phyloP scores from a whole-genome alignment of 30 jellyfish, hydroid and myxozoan genomes.

The Pseudorhiza aurosa region DNA sequence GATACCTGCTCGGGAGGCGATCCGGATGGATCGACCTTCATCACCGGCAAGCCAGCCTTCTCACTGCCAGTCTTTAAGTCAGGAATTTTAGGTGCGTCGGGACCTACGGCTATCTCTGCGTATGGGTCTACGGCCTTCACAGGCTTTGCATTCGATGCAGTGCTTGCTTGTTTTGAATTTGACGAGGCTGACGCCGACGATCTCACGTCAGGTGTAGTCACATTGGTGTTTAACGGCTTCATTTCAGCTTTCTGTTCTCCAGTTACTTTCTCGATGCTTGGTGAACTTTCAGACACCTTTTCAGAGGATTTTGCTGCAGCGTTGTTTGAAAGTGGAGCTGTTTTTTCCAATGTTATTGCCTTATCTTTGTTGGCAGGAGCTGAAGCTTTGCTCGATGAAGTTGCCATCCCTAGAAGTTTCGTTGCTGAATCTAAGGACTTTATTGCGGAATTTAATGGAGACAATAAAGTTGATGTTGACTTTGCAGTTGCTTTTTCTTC shows the following conservation, averaged over 20 bases:
- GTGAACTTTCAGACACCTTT: background rate
- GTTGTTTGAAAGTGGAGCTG: background rate
- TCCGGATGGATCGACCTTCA: conserved; percentile 60
- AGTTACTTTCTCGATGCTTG: background rate
- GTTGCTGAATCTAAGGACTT: conserved; percentile 69
- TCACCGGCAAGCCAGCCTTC: conserved; percentile 68
- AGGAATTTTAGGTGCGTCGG: conserved; percentile 97
- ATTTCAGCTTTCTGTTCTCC: background rate
- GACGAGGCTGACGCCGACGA: conserved; percentile 34
- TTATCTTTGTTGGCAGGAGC: background rate
- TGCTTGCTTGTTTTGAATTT: conserved; percentile 11
- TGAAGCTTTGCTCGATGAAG: conserved; percentile 12
- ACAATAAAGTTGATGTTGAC: conserved; percentile 32
- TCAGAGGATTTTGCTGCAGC: background rate
- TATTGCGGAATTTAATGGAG: conserved; percentile 59
- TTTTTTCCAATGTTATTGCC: background rate
- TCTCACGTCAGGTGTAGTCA: conserved; percentile 30
- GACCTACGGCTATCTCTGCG: conserved; percentile 99
- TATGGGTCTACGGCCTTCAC: conserved; percentile 78
- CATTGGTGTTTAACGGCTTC: conserved; percentile 7
- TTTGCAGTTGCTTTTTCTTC: conserved; percentile 54
- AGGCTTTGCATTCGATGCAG: conserved; percentile 47
- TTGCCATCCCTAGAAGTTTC: conserved; percentile 51
- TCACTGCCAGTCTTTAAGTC: conserved; percentile 87
- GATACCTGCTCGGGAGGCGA: conserved; percentile 57